Evolutionary conservation across 2,797 vertebrate genomes (phyloP).

Genomic region (Sebastes nivosus): DNA sequence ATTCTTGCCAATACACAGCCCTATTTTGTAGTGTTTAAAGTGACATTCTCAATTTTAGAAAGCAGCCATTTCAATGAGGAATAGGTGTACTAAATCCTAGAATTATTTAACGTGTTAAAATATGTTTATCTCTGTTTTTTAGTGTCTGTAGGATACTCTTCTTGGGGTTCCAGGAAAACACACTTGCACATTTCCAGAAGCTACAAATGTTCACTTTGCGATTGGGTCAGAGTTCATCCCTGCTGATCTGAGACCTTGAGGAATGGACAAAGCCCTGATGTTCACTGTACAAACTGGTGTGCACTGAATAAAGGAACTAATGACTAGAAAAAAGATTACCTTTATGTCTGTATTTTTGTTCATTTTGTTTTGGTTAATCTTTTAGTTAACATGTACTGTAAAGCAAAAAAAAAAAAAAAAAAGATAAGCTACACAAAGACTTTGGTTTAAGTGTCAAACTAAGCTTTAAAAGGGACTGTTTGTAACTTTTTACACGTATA

Average conservation of each 20-base stretch:
- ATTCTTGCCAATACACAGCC: too few relatives aligned
- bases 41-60: background rate
- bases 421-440: background rate
- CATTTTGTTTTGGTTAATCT: conserved; percentile 14
- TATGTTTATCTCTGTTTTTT: conserved; percentile 33
- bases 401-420: background rate
- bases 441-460: background rate
- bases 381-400: background rate
- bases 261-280: conserved; percentile 7
- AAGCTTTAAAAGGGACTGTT: background rate
- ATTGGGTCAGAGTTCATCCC: conserved; percentile 15
- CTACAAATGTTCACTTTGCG: conserved; percentile 9
- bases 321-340: conserved; percentile 34
- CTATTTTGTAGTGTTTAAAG: background rate
- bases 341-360: conserved; percentile 46
- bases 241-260: conserved; percentile 32
- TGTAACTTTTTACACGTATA: too few relatives aligned
- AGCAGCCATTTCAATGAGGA: background rate
- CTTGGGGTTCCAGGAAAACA: conserved; percentile 42
- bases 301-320: conserved; percentile 62
- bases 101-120: background rate
- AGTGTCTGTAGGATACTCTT: conserved; percentile 30
- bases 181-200: conserved; percentile 37
- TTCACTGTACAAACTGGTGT: conserved; percentile 52
- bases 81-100: background rate